phyloP scores from a whole-genome alignment of 2,797 vertebrate species.

The Tapirus indicus region DNA sequence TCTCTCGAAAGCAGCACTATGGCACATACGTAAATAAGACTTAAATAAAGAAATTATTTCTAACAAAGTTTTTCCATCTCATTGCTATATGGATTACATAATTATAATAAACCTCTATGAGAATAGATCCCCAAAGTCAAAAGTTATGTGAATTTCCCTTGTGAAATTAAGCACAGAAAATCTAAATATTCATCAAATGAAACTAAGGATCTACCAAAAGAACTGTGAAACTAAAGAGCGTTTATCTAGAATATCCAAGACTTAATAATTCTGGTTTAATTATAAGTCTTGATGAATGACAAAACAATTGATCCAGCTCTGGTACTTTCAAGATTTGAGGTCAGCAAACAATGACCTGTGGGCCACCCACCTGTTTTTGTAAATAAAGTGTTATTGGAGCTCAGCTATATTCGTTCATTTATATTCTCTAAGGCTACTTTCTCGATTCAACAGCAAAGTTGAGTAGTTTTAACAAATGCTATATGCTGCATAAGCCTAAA shows the following conservation, averaged over 20 bases:
- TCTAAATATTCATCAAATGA: not conserved
- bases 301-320: not conserved
- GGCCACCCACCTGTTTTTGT: not conserved
- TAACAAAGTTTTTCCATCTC: not conserved
- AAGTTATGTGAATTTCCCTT: not conserved
- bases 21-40: not conserved
- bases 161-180: not conserved
- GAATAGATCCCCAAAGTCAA: not conserved
- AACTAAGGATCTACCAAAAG: not conserved
- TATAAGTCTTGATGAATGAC: conserved; percentile 17
- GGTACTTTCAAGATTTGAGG: not conserved
- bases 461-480: not conserved
- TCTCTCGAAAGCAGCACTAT: not conserved
- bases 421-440: not conserved
- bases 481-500: not conserved
- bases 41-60: not conserved
- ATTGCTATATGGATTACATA: not conserved
- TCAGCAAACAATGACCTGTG: not conserved
- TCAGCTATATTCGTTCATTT: not conserved
- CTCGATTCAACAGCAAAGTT: not conserved
- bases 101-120: not conserved
- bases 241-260: not conserved
- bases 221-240: not conserved
- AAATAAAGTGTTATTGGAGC: not conserved
- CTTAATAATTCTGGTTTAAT: not conserved